Evolutionary conservation across 1,140 invertebrate genomes (phyloP), one percentile per base, ranked within the genome.

Genomic region (Papilio machaon): DNA sequence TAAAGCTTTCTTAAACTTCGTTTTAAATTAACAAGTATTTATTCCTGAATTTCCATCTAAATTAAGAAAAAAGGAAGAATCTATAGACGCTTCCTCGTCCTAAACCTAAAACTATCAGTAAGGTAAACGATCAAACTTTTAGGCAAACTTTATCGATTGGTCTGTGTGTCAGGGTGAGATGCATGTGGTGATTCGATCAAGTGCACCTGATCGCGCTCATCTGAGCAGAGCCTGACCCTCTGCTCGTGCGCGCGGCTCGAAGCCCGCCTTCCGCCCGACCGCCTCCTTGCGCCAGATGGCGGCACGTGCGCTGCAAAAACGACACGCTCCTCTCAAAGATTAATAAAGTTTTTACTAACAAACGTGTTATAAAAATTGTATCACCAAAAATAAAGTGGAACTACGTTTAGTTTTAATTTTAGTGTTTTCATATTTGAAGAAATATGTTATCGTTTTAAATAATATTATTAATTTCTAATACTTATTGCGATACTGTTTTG

Each of bases 271-370:
- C 86, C 90, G 89, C 86, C 85, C 86, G 87, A 90, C 86, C 84
- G 88, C 79, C 91, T 93, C 92, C 91, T 91, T 91, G 91, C 88
- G 87, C 76, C 90, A 92, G 88, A 91, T 92, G 90, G 89, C 83
- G 84, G 90, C 91, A 86, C 90, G 90, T 89, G 91, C 90, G 86
- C 75, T 49, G 81, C 78, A 90, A 86, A 89, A 87, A 86, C 85
- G 74, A 67, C 75, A 64, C 82, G 79, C 73, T 80, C 67, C 43
- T 73, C 70, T 64, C 84, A 89, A 83, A 89, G 85, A 89, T 75
- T 84, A 89, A 81, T 49, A 74, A 67, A 35, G 30, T 8, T 67
- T 35, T 67, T 2, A 30, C 10, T 67, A 67, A 35, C 7, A 67
- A 67, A 67, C 30, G 5, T 11, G 23, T 30, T 38, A 38, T 67